A percentile compares a stretch with the other conserved stretches of the same genome.
Evolutionary conservation across 53 echinoderm and acorn worm genomes (phyloP).

Genomic region (Echinarachnius parma): DNA sequence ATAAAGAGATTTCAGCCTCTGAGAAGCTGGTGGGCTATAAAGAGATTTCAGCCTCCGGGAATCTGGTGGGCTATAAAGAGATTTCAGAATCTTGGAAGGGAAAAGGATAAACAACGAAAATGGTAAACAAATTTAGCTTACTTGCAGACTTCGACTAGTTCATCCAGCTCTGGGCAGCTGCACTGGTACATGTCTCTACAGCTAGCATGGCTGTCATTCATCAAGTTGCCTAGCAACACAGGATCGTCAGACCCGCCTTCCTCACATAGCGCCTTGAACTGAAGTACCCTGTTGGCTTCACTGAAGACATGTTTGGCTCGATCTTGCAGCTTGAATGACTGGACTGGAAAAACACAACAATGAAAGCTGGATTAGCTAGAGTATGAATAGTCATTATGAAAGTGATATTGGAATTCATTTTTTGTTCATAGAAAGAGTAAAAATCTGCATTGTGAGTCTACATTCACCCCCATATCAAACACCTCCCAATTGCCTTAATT

Average conservation of each 20-base stretch:
- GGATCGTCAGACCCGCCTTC: constrained; percentile 34
- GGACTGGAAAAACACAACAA: too few relatives aligned
- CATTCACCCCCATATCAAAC: too few relatives aligned
- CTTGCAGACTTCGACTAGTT: constrained; percentile 83
- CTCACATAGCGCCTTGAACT: constrained; percentile 66
- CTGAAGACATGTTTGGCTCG: constrained; percentile 92
- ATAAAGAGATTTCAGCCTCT: too few relatives aligned
- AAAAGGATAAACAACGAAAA: too few relatives aligned
- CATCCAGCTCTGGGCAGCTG: constrained; percentile 81
- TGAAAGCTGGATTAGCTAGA: background rate
- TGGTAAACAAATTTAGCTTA: too few relatives aligned
- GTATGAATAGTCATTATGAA: background rate
- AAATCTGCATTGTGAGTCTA: too few relatives aligned
- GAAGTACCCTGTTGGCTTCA: constrained; percentile 72
- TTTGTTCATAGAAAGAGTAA: background rate
- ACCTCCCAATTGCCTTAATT: too few relatives aligned
- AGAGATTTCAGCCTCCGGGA: too few relatives aligned
- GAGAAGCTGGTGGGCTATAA: too few relatives aligned
- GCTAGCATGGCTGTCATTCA: constrained; percentile 87
- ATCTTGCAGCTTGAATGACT: constrained; percentile 81
- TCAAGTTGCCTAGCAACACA: constrained; percentile 62
- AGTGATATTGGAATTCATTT: background rate
- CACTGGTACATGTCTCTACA: constrained; percentile 85
- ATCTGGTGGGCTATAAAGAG: too few relatives aligned
- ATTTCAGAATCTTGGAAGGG: too few relatives aligned